Evolutionary conservation across 2,797 vertebrate genomes (phyloP), one percentile per base, ranked within the genome.

Genomic region (Astyanax mexicanus): DNA sequence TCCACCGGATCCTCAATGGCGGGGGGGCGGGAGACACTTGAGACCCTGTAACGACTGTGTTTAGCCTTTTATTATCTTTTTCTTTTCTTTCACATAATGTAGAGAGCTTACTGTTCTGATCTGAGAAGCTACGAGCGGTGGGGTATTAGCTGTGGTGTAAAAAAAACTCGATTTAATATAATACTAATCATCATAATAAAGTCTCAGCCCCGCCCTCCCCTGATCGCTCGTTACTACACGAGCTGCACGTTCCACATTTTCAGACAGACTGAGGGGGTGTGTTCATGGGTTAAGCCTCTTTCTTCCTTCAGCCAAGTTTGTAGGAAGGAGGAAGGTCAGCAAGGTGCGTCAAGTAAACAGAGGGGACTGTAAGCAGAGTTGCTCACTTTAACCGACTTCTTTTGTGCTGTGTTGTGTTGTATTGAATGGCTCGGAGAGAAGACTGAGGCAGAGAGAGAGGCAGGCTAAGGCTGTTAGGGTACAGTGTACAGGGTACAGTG

Each of bases 1-100:
- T 74, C 71, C 55, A 37, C 15, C 25, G 42, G 83, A 74, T 88
- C 80, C 78, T 85, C 92, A 94, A 95, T 95, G 94, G 94, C 94
- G 92, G 87, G 54, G 54, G 21, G 21, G 12, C 1, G 21, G 88
- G 90, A 79, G 80, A 2, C 82, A 81, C 86, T 80, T 61, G n/a
- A 1, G 12, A 13, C 10, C 12, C 51, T 12, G 1, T 23, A 23
- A 55, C 10, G 10, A 27, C 52, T 29, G 1, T 8, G 15, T 55
- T 15, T 6, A 15, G 5, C 5, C 15, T 4, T 13, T 2, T 11
- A n/a, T n/a, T n/a, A n/a, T n/a, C n/a, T n/a, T n/a, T 21, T 21
- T 51, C 11, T 52, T 32, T 32, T 32, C 29, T 32, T 32, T 32
- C 2, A 2, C 2, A 2, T 29, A 32, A 5, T 29, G 5, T 29